phyloP scores from a whole-genome alignment of 2,113 vertebrate species.

The Microtus oregoni region DNA sequence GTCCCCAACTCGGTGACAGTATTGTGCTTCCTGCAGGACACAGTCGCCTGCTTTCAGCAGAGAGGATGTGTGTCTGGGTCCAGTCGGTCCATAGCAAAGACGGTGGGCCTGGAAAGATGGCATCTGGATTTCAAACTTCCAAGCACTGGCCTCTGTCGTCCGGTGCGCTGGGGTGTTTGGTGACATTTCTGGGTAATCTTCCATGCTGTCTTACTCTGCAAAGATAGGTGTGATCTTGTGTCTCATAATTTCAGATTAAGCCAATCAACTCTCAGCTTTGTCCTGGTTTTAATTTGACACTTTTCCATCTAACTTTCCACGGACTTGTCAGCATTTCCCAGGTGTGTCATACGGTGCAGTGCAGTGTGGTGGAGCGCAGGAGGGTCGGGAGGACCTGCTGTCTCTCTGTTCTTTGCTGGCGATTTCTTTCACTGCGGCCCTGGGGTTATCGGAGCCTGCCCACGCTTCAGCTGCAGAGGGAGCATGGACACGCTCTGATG shows the following conservation, averaged over 20 bases:
- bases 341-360: slow-evolving; percentile 33
- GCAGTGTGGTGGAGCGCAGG: slow-evolving; percentile 52
- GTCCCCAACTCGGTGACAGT: background rate
- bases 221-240: slow-evolving; percentile 56
- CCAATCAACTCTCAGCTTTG: slow-evolving; percentile 52
- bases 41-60: background rate
- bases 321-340: slow-evolving; percentile 50
- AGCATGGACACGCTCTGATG: background rate
- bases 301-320: slow-evolving; percentile 51
- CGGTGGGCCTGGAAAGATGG: background rate
- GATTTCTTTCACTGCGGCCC: slow-evolving; percentile 9
- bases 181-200: slow-evolving; percentile 61
- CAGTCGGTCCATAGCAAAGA: background rate
- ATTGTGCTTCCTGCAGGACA: background rate
- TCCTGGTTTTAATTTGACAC: slow-evolving; percentile 54
- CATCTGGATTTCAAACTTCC: background rate
- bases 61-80: background rate
- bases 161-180: slow-evolving; percentile 12
- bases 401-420: slow-evolving; percentile 16
- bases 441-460: slow-evolving; percentile 23
- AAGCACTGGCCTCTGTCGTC: background rate
- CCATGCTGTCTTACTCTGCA: slow-evolving; percentile 46
- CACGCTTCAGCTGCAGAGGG: background rate
- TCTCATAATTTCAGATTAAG: slow-evolving; percentile 60
- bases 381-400: slow-evolving; percentile 25